Conservation (phyloP, 2,113 vertebrate genomes). For the Leptobrachium ailaonicum region DNA sequence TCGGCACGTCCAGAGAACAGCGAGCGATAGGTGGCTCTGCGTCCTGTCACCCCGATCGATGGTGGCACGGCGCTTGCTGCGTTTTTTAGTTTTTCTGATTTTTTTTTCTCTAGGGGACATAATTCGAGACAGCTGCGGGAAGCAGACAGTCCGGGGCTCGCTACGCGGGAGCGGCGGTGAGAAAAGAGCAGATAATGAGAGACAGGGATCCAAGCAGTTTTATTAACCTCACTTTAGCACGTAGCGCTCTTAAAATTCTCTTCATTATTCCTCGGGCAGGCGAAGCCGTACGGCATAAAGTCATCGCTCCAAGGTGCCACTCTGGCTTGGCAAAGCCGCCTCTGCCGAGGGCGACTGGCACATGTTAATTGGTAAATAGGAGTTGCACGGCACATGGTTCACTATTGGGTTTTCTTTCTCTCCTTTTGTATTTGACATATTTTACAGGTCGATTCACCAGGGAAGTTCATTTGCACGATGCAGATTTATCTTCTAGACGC, state of each 20-base stretch:
- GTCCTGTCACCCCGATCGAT: slow-evolving; percentile 40
- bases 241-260: background rate
- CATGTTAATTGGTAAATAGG: background rate
- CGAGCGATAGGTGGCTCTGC: slow-evolving; percentile 48
- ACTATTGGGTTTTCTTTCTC: too few relatives aligned
- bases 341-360: background rate
- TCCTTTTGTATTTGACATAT: too few relatives aligned
- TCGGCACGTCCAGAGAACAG: slow-evolving; percentile 31
- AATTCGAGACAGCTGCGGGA: slow-evolving; percentile 63
- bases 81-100: background rate
- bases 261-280: background rate
- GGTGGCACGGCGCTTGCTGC: slow-evolving; percentile 33
- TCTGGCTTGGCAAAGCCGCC: background rate
- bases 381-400: background rate
- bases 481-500: too few relatives aligned
- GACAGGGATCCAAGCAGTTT: slow-evolving; percentile 41
- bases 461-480: too few relatives aligned
- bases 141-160: slow-evolving; percentile 4
- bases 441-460: too few relatives aligned
- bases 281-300: background rate
- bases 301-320: background rate
- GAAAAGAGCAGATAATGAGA: slow-evolving; percentile 56
- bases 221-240: background rate
- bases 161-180: background rate
- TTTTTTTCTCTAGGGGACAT: slow-evolving; percentile 8